Percentiles rank a stretch among this genome's conserved stretches.
phyloP scores from a whole-genome alignment of 2,113 vertebrate genomes.

The Apaloderma vittatum region DNA sequence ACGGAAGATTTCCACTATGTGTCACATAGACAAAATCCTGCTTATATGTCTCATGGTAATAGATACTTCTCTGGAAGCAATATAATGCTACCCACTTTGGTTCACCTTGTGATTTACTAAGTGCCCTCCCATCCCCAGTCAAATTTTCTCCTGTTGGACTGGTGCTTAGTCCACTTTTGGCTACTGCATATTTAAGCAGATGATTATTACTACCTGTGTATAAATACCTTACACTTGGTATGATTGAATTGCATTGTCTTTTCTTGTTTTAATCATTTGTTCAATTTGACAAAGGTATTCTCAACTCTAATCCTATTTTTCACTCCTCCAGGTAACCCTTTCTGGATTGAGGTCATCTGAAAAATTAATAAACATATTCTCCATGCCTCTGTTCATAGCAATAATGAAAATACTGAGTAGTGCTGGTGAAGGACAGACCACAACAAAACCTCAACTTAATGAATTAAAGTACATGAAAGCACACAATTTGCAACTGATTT shows the following conservation, averaged over 20 bases:
- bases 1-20: not conserved
- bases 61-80: not conserved
- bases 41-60: not conserved
- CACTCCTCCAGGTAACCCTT: not conserved
- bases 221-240: not conserved
- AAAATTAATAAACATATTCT: slow-evolving; percentile 14
- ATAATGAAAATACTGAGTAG: not conserved
- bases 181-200: not conserved
- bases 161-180: not conserved
- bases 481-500: not conserved
- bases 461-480: not conserved
- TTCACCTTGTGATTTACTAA: not conserved
- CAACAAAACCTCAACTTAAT: not conserved
- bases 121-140: not conserved
- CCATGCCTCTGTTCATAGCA: not conserved
- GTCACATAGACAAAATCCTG: not conserved
- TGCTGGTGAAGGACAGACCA: not conserved
- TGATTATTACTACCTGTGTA: not conserved
- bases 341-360: not conserved
- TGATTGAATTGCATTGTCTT: not conserved
- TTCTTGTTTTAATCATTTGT: not conserved
- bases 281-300: not conserved
- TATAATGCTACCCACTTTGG: not conserved
- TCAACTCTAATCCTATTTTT: slow-evolving; percentile 6
- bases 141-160: not conserved